Evolutionary conservation across 2,113 vertebrate genomes (phyloP).

Genomic region (Puffinus mauretanicus): DNA sequence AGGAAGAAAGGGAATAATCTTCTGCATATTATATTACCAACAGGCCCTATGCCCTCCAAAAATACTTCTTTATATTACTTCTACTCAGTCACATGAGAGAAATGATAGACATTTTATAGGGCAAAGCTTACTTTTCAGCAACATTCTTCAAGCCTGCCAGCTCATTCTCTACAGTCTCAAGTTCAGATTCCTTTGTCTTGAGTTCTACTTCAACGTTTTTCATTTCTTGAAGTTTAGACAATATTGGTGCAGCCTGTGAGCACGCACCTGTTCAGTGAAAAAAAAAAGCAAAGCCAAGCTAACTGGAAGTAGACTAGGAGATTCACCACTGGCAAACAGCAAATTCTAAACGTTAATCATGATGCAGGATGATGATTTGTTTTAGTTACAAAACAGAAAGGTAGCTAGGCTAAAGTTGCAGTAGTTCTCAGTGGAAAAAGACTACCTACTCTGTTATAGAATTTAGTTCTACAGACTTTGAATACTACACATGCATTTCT

Average conservation of each 20-base stretch:
- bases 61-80: not conserved
- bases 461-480: not conserved
- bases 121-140: conserved; percentile 83
- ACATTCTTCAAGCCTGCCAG: conserved; percentile 77
- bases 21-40: not conserved
- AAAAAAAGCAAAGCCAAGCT: not conserved
- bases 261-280: conserved; percentile 73
- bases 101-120: fast-evolving
- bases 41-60: not conserved
- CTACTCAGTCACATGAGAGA: not conserved
- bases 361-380: not conserved
- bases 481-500: not conserved
- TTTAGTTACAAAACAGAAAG: not conserved
- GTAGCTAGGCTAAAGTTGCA: not conserved
- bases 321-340: not conserved
- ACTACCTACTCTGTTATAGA: not conserved
- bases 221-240: conserved; percentile 85
- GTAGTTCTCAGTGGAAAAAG: not conserved
- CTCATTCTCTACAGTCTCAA: conserved; percentile 75
- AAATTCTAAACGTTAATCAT: not conserved
- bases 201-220: conserved; percentile 78
- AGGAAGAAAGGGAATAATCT: not conserved
- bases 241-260: conserved; percentile 78
- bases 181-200: conserved; percentile 77
- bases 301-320: not conserved